Conservation (phyloP, 2,113 vertebrate species). For the Lynx canadensis region DNA sequence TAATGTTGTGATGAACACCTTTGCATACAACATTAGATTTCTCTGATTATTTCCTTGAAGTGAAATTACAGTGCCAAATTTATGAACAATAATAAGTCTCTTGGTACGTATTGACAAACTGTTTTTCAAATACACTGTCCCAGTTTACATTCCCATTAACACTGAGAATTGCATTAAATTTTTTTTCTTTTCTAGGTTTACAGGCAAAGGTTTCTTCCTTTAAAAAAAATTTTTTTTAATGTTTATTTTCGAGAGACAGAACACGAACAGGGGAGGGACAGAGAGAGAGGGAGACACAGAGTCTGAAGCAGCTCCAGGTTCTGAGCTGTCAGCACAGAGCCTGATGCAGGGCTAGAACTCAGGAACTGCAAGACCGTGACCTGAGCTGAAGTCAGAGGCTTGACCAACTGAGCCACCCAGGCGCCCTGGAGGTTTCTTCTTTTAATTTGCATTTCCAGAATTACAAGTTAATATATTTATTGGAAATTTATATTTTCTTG, state of each 20-base stretch:
- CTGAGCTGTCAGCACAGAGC: too few species aligned
- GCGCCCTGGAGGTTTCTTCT: neutral
- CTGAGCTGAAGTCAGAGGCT: too few species aligned
- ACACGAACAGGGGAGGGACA: too few species aligned
- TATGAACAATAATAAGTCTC: slow-evolving; percentile 28
- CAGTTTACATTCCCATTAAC: neutral
- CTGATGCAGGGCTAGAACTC: too few species aligned
- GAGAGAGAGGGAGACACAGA: too few species aligned
- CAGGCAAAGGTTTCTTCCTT: slow-evolving; percentile 3
- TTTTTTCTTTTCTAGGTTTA: neutral
- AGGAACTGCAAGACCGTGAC: too few species aligned
- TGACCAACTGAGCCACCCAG: too few species aligned
- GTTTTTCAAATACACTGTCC: neutral
- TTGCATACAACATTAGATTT: neutral
- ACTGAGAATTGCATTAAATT: neutral
- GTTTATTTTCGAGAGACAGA: too few species aligned
- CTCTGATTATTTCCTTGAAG: neutral
- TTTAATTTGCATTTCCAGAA: slow-evolving; percentile 39
- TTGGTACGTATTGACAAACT: neutral
- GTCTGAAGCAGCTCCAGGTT: too few species aligned
- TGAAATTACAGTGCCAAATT: slow-evolving; percentile 51
- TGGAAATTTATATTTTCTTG: slow-evolving; percentile 30
- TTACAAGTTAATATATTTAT: slow-evolving; percentile 7
- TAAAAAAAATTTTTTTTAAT: neutral
- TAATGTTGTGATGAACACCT: neutral